Conservation (phyloP, 2,113 vertebrate species). For the Sciurus niger region DNA sequence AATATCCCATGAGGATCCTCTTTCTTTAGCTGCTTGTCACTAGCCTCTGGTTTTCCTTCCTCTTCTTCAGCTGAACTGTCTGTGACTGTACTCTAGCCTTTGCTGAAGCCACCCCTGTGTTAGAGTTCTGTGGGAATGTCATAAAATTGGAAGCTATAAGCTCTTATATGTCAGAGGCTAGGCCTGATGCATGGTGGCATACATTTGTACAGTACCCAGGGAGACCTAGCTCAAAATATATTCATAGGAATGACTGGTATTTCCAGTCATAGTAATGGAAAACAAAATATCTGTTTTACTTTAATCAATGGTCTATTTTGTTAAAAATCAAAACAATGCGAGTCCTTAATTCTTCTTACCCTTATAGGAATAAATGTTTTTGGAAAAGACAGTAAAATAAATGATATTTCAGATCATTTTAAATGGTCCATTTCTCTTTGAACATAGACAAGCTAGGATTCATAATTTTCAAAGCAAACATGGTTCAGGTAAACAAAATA, state of each 20-base stretch:
- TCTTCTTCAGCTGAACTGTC: neutral
- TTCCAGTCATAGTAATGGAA: neutral
- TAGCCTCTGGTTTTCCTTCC: neutral
- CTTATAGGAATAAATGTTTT: neutral
- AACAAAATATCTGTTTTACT: constrained; percentile 26
- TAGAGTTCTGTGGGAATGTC: neutral
- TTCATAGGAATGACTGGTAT: neutral
- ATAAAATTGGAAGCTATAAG: neutral
- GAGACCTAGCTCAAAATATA: neutral
- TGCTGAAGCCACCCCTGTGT: neutral
- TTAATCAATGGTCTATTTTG: neutral
- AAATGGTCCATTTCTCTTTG: neutral
- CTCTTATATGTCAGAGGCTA: neutral
- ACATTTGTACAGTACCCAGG: neutral
- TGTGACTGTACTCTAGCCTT: neutral
- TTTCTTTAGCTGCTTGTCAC: neutral
- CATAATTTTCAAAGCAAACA: constrained; percentile 33
- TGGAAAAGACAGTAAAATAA: constrained; percentile 24
- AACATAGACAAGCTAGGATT: neutral
- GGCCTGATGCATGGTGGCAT: neutral
- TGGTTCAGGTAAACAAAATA: constrained; percentile 22
- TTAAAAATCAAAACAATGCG: constrained; percentile 36
- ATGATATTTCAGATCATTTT: neutral
- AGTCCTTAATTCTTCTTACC: neutral
- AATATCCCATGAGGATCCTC: too few species aligned